Conservation (phyloP, 2,113 vertebrate species). For the Alligator sinensis region DNA sequence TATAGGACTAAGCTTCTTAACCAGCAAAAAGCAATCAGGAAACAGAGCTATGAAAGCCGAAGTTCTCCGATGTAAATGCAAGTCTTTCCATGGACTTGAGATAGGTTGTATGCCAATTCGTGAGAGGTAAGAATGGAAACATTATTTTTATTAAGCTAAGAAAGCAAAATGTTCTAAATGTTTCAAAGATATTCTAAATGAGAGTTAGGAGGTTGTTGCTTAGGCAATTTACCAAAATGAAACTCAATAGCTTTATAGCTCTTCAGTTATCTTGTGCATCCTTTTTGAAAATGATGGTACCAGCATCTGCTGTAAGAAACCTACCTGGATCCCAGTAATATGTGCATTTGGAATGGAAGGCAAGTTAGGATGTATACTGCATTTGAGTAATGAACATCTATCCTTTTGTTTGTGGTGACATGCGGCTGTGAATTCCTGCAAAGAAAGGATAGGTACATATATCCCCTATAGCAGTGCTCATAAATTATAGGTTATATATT, state of each 20-base stretch:
- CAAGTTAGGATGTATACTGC: neutral
- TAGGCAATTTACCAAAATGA: neutral
- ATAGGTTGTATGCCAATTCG: neutral
- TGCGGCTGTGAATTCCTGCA: neutral
- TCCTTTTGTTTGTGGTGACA: neutral
- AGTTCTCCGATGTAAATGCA: neutral
- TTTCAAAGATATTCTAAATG: neutral
- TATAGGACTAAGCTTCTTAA: neutral
- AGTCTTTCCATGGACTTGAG: neutral
- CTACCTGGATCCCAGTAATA: slow-evolving; percentile 1
- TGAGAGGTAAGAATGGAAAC: neutral
- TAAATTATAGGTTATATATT: neutral
- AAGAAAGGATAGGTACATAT: neutral
- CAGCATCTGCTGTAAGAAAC: neutral
- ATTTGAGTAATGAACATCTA: neutral
- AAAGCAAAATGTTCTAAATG: neutral
- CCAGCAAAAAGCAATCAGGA: neutral
- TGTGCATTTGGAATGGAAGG: neutral
- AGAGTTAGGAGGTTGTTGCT: neutral
- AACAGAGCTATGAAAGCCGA: neutral
- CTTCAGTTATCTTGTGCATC: neutral
- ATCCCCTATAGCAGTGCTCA: neutral
- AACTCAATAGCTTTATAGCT: neutral
- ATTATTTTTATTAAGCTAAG: neutral
- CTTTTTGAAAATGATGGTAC: neutral